A percentile compares a stretch with the other conserved stretches of the same genome.
These are phyloP conservation scores for Melinopterus prodromus DNA, from an alignment of 2,888 invertebrate genomes.

Conservation along the genomic window DNA sequence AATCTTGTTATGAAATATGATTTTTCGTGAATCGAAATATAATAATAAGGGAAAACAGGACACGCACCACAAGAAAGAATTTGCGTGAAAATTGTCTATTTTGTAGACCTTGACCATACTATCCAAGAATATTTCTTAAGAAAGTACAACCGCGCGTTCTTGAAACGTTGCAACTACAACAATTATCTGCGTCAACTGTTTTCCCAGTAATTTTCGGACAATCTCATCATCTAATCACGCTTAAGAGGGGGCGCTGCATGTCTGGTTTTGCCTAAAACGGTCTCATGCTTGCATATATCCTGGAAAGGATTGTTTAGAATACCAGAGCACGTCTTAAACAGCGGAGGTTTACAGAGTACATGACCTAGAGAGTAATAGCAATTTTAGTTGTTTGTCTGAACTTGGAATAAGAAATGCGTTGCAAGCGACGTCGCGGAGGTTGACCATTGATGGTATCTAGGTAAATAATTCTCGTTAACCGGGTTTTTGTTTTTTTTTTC, in stretches of 20 bases:
- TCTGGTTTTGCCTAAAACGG: not conserved
- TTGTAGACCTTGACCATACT: too few relatives aligned
- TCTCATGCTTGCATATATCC: not conserved
- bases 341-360: not conserved
- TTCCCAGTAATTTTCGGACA: not conserved
- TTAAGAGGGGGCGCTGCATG: not conserved
- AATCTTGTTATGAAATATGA: too few relatives aligned
- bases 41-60: too few relatives aligned
- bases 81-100: too few relatives aligned
- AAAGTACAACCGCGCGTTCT: too few relatives aligned
- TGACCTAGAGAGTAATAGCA: not conserved
- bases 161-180: too few relatives aligned
- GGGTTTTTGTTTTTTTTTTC: constrained; percentile 43
- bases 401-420: not conserved
- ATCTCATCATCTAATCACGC: not conserved
- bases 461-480: not conserved
- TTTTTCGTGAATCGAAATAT: too few relatives aligned
- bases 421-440: not conserved
- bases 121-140: too few relatives aligned
- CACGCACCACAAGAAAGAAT: too few relatives aligned
- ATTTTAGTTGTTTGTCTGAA: not conserved
- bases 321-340: not conserved
- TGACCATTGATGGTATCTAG: not conserved
- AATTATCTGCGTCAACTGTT: not conserved
- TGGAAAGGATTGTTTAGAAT: not conserved